Evolutionary conservation across 2,113 vertebrate species (phyloP).

Genomic region (Lepus europaeus): DNA sequence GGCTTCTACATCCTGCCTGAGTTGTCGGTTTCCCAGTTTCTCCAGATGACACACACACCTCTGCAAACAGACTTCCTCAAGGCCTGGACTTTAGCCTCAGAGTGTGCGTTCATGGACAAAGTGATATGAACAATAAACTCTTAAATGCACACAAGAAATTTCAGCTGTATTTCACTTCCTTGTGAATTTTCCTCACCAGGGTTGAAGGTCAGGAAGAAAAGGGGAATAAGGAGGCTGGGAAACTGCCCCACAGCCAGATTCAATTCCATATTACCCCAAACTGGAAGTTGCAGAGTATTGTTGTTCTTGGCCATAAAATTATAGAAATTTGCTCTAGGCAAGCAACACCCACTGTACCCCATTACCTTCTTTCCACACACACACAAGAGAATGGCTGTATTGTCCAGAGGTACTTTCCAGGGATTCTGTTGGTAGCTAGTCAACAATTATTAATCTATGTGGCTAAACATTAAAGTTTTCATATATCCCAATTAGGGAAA

Average conservation of each 20-base stretch:
- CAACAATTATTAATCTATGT: background rate
- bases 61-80: slow-evolving; percentile 7
- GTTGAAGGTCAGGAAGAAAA: background rate
- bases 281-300: background rate
- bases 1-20: background rate
- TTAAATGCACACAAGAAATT: background rate
- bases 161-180: background rate
- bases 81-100: slow-evolving; percentile 39
- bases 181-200: slow-evolving; percentile 5
- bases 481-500: background rate
- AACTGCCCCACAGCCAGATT: background rate
- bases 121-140: slow-evolving; percentile 51
- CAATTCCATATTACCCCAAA: background rate
- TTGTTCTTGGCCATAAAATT: background rate
- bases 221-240: background rate
- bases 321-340: background rate
- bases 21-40: background rate
- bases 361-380: too few species aligned
- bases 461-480: background rate
- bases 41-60: background rate
- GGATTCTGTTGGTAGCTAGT: background rate
- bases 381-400: background rate
- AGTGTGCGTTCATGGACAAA: background rate
- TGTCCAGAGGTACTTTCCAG: slow-evolving; percentile 38
- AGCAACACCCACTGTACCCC: background rate